Evolutionary conservation across 2,888 invertebrate genomes (phyloP), one percentile per base, ranked within the genome.

Genomic region (Spialia ferax): DNA sequence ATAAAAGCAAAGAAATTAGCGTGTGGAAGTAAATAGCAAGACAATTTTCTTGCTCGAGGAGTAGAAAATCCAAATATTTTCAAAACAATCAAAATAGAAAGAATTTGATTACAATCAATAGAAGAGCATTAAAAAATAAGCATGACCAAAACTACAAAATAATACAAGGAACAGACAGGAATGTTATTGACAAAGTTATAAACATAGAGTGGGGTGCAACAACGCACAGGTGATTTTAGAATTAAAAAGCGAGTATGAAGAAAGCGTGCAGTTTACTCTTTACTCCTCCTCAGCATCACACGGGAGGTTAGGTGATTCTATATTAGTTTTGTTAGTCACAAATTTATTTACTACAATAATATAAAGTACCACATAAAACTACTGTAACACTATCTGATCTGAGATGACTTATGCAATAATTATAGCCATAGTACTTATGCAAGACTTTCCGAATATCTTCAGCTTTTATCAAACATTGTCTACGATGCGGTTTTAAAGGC

Each of bases 221-320:
- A 61, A 35, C 26, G 18, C 29, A 48, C 8, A 50, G 8, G 20
- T n/a, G n/a, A 38, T 22, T 0, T 38, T 13, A 60, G 35, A 52
- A 42, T 18, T 55, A 8, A 15, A 10, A 55, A 48, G 64, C 48
- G 0, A 56, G 32, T 56, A 45, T 67, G 65, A n/a, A 70, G 45
- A 15, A 18, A 73, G 71, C 70, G 74, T 72, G 71, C 62, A 62
- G 71, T 70, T 75, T 74, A 79, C 73, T 86, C 87, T 85, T 86
- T 91, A 89, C 80, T 89, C 90, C 90, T 88, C 91, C 78, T 90
- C 90, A 90, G 88, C 83, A 50, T 74, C 74, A 75, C 77, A 80
- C 84, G 91, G 89, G 91, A 89, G 81, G 89, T 85, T 82, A 87
- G 89, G 87, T 75, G 77, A 74, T 38, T 18, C 32, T 8, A 59